Base-by-base conservation (phyloP, 2,888 invertebrate species). In the Apoda limacodes region DNA sequence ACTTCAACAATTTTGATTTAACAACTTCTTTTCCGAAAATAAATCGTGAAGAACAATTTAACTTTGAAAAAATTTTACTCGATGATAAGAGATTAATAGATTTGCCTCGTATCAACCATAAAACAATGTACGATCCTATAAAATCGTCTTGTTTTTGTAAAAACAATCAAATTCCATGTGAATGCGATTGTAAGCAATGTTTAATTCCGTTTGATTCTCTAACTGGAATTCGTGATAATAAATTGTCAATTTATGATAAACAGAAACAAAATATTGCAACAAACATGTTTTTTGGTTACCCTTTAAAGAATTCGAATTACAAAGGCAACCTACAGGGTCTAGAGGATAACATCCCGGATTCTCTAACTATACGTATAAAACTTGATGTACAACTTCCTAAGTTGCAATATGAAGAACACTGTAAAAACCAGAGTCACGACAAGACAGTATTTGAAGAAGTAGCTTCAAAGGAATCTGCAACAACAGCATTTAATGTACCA, bases 311-410 rank as follows among this genome's bases (percentile, higher is more conserved):
- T 17, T 6, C 17, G 5, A 7, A 17, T 6, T 17, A 17, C 7
- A 6, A 6, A 17, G 7, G 7, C 17, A 17, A 17, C 17, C 5
- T 5, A 7, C 7, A 5, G 17, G 5, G 7, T 6, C 5, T 6
- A 25, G 12, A 33, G 9, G 35, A 38, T 15, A 54, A 59, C 17
- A 32, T 43, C 17, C 21, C 39, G 2, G 60, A 67, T 41, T 56
- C 58, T 20, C 35, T 78, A 3, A 75, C 70, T 32, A 48, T 78
- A 32, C 57, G 56, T 37, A 56, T 78, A 22, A 78, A 78, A 48
- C 55, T 80, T 19, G 74, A 74, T 39, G 49, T 80, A 24, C 63
- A 74, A 44, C 35, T 75, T 22, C 76, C 76, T 19, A 70, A 64
- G 47, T 34, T 53, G 20, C 50, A 51, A 36, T 55, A 64, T 25